Conservation (phyloP, 1,140 invertebrate species). For the Ladona fulva region DNA sequence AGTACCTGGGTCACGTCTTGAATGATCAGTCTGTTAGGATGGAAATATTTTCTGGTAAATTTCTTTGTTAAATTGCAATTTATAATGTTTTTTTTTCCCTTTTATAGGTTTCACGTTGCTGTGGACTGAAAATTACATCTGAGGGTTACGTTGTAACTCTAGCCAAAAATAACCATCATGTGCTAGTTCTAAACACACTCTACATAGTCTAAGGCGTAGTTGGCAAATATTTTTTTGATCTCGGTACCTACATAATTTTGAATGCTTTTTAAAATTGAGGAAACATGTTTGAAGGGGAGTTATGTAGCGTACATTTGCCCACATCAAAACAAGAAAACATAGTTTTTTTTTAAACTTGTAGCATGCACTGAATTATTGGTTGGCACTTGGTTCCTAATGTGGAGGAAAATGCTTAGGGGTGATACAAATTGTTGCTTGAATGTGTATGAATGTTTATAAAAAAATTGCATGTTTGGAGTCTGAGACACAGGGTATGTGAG, state of each 20-base stretch:
- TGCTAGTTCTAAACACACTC: constrained; percentile 89
- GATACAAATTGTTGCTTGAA: constrained; percentile 12
- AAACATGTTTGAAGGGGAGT: not conserved
- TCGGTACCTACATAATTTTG: not conserved
- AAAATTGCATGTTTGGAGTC: not conserved
- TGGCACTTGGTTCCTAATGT: constrained; percentile 24
- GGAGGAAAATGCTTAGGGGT: constrained; percentile 4
- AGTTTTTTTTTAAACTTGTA: not conserved
- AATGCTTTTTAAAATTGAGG: not conserved
- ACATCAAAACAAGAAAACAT: constrained; percentile 12
- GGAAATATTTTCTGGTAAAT: not conserved
- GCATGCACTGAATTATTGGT: constrained; percentile 18
- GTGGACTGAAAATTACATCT: constrained; percentile 91
- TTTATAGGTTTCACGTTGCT: constrained; percentile 87
- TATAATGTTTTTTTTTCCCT: constrained; percentile 29
- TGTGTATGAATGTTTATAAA: not conserved
- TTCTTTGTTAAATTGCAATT: not conserved
- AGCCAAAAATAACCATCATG: constrained; percentile 97
- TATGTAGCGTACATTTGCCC: not conserved
- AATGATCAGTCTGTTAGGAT: not conserved
- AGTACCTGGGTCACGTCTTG: too few relatives aligned
- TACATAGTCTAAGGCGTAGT: constrained; percentile 68
- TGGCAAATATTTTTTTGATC: constrained; percentile 12
- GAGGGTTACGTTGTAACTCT: constrained; percentile 94
- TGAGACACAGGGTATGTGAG: not conserved